Base-by-base conservation (phyloP, 2,888 invertebrate species). In the Cataglyphis cursor region DNA sequence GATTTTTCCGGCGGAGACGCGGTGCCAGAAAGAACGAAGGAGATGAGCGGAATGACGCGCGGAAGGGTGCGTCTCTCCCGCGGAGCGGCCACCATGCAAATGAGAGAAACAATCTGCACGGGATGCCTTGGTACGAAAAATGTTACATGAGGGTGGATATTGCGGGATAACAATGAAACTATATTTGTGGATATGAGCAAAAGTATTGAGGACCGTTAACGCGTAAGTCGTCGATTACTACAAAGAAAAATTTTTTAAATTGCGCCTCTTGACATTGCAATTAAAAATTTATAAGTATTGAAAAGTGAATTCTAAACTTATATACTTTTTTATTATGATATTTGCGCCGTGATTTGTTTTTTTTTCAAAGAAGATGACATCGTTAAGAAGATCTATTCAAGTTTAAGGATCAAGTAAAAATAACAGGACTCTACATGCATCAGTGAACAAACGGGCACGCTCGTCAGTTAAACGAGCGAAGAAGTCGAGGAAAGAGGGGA, bases 1-100 rank as follows among this genome's bases (percentile, higher is more conserved):
- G 57, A 51, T 21, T 64, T 28, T 91, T 90, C 91, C 90, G 93
- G 92, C 92, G 93, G 92, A 92, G 92, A 90, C 90, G 88, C 90
- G 88, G 87, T 92, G 92, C 91, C 92, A 93, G 93, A 90, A 87
- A 87, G 66, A 85, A 66, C 68, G 38, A 76, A 61, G 68, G 59
- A 51, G n/a, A 78, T 62, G 62, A 62, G 24, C 87, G 70, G 31
- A 3, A 57, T 41, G 57, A 68, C 41, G 18, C 44, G 57, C 21
- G 31, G 18, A 59, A 78, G 78, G 78, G 78, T 70, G 59, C 44
- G 44, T 44, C 72, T 70, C 78, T 78, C 78, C 78, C 44, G 78
- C 24, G 59, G 72, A n/a, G 78, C 24, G 24, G 0, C 31, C 24
- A n/a, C 72, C 59, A 78, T 78, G 78, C 78, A 78, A 78, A 78